phyloP scores from a whole-genome alignment of 1,140 invertebrate genomes.

The Cyclina sinensis region DNA sequence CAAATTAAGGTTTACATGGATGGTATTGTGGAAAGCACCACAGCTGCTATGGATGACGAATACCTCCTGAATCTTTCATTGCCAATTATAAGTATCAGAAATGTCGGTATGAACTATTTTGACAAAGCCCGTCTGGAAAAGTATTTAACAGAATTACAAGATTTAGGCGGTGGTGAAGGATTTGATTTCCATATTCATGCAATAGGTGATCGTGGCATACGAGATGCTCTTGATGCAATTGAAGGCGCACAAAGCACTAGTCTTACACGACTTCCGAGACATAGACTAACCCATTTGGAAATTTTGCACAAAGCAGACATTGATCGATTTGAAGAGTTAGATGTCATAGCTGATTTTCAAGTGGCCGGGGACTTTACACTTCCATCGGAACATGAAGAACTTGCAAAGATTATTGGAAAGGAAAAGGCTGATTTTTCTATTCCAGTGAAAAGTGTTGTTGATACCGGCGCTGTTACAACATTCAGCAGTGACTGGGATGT shows the following conservation, averaged over 20 bases:
- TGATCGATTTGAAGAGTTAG: constrained; percentile 37
- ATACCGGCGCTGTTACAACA: constrained; percentile 54
- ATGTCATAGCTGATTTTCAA: constrained; percentile 70
- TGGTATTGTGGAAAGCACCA: constrained; percentile 63
- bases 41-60: constrained; percentile 56
- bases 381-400: neutral
- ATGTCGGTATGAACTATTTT: constrained; percentile 70
- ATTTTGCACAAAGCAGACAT: constrained; percentile 35
- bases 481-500: constrained; percentile 72
- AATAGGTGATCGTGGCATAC: constrained; percentile 67
- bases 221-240: constrained; percentile 64
- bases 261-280: constrained; percentile 7
- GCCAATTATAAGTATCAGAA: constrained; percentile 41
- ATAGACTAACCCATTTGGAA: constrained; percentile 70
- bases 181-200: constrained; percentile 72
- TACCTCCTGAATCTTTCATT: constrained; percentile 49
- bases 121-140: constrained; percentile 44
- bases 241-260: neutral
- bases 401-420: constrained; percentile 35
- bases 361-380: constrained; percentile 66
- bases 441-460: constrained; percentile 43
- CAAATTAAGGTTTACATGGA: constrained; percentile 69
- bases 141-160: constrained; percentile 58
- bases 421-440: constrained; percentile 50
- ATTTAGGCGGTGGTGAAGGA: constrained; percentile 38